phyloP scores from a whole-genome alignment of 2,888 invertebrate species.

The Allacma fusca region DNA sequence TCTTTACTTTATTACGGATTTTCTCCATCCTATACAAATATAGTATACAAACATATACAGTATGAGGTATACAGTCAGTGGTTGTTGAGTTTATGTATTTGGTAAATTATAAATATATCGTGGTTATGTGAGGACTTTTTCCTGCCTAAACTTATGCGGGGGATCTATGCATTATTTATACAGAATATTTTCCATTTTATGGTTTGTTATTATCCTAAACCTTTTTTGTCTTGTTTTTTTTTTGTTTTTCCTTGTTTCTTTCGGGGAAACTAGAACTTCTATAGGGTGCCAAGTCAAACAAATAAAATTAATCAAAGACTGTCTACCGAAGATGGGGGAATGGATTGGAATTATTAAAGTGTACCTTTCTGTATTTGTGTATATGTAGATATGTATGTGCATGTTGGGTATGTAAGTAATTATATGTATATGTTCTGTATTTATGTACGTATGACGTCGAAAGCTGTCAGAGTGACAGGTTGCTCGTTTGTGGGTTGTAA shows the following conservation, averaged over 20 bases:
- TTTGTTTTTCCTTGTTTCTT: neutral
- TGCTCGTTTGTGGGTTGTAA: neutral
- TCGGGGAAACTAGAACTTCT: no score
- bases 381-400: no score
- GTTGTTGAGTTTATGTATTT: no score
- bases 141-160: no score
- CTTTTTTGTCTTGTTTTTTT: neutral
- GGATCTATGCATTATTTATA: neutral
- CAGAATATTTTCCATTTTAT: neutral
- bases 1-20: slow-evolving; percentile 17
- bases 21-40: neutral
- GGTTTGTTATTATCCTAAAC: neutral
- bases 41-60: neutral
- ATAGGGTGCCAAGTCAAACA: slow-evolving; percentile 1
- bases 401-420: no score
- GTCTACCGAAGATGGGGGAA: neutral
- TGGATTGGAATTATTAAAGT: neutral
- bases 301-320: slow-evolving; percentile 1
- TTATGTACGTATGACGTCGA: no score
- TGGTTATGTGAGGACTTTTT: no score
- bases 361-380: no score
- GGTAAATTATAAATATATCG: no score
- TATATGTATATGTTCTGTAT: no score
- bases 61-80: neutral
- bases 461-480: no score